Base-by-base conservation (phyloP, 2,113 vertebrate genomes). In the Tursiops truncatus region DNA sequence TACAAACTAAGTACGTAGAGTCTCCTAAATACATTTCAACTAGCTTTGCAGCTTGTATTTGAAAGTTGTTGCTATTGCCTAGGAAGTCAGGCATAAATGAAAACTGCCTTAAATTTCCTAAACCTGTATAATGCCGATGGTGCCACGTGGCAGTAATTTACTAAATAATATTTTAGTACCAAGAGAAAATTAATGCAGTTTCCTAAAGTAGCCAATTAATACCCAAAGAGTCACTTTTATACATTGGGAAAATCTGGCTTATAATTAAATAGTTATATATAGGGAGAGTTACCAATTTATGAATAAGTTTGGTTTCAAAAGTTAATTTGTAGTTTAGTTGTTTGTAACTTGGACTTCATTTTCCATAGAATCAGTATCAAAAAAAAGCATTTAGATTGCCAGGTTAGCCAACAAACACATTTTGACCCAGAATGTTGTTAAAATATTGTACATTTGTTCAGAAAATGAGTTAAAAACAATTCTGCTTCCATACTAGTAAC, bases 131-230 rank as follows among this genome's bases (percentile, higher is more conserved):
- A 79, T 62, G 53, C 13, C 89, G 67, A 82, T 58, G 11, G 47
- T 82, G n/a, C 18, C 65, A 31, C 21, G 20, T 83, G 76, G 18
- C 7, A 82, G 47, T 94, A 56, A 68, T 70, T 94, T 76, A 65
- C 41, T 85, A 71, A 76, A 90, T 31, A n/a, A 95, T 44, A 93
- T 38, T 74, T 91, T 73, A 86, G 31, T 33, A 56, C 62, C 31
- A 63, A 93, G 28, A 89, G 60, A 94, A 62, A 94, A 95, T 85
- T 91, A 94, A 84, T 73, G 11, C 3, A 94, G 17, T 17, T 89
- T 73, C 36, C 18, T 86, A 86, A 21, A 65, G 36, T 50, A 50
- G 68, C 17, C 70, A 44, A 26, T 82, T 89, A 36, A 60, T 77
- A 89, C 58, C 47, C 65, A 94, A 38, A 18, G 44, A 83, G 63